phyloP scores from a whole-genome alignment of 2,888 invertebrate species.

The Megamerina dolium region DNA sequence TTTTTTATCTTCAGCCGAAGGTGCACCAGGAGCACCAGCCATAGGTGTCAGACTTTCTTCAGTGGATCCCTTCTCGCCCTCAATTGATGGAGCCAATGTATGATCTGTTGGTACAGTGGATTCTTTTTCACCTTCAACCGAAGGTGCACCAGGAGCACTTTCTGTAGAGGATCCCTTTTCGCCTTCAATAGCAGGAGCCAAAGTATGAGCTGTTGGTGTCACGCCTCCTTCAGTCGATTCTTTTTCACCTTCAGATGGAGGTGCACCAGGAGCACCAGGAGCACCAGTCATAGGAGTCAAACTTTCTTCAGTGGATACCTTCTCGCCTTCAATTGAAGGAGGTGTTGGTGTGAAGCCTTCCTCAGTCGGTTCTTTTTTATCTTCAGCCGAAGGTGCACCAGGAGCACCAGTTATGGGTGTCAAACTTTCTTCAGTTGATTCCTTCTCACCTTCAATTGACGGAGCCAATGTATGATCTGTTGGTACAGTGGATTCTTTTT shows the following conservation, averaged over 20 bases:
- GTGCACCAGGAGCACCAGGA: too few relatives aligned
- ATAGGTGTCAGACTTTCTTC: background rate
- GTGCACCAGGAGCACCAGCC: background rate
- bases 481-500: background rate
- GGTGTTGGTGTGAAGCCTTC: slow-evolving; percentile 2
- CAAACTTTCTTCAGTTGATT: too few relatives aligned
- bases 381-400: too few relatives aligned
- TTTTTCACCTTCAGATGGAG: slow-evolving; percentile 5
- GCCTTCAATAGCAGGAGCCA: background rate
- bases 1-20: slow-evolving; percentile 1
- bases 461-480: slow-evolving; percentile 10
- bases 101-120: background rate
- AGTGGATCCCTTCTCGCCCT: background rate
- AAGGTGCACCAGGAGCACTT: background rate
- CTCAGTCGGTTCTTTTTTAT: slow-evolving; percentile 6
- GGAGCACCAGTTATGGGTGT: background rate
- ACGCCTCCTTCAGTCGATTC: background rate
- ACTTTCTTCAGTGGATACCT: background rate
- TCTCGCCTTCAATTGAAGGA: background rate
- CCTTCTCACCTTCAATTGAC: slow-evolving; percentile 5
- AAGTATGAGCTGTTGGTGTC: slow-evolving; percentile 11
- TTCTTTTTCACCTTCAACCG: background rate
- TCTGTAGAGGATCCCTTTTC: background rate
- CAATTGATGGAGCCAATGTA: slow-evolving; percentile 8
- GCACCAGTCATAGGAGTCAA: slow-evolving; percentile 5